Base-by-base conservation (phyloP, 2,888 invertebrate species). In the Cephonodes hylas region DNA sequence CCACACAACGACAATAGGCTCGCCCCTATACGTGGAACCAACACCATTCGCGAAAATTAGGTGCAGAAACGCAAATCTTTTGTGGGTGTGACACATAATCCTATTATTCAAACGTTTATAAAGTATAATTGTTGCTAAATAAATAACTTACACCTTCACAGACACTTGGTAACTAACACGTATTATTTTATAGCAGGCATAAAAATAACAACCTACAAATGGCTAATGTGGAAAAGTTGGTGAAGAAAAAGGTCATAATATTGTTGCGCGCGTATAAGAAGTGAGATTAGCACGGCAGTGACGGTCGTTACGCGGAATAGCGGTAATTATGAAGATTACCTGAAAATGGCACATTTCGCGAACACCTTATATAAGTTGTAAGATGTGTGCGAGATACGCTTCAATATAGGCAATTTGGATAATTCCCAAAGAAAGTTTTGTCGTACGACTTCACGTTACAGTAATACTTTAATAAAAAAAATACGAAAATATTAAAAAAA, bases 251-350 rank as follows among this genome's bases (percentile, higher is more conserved):
- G 72, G 10, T 53, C 27, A 53, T 53, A 18, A 53, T 53, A 31
- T 53, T 31, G 53, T 72, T 64, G 62, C 67, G 67, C 68, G 65
- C 67, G 71, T 75, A 67, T 68, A 72, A 73, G 68, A 71, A 70
- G 73, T 71, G 67, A 72, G 71, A 76, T 78, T 73, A 77, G 72
- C 66, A 72, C 69, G 68, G 69, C 69, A 66, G 68, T 69, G 72
- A 70, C 68, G 69, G 67, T 73, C 80, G 77, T 80, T 80, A 80
- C 63, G 65, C 64, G 64, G 63, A 76, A 81, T 78, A 69, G 74
- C 69, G 57, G 74, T 77, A 74, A 79, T 81, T 79, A 79, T 73
- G 80, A 78, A 76, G 76, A 80, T 79, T 74, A 74, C 71, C 70
- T 65, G 74, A 69, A 76, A 76, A 78, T 75, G 77, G 74, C 58